Evolutionary conservation across 2,888 invertebrate genomes (phyloP), one percentile per base, ranked within the genome.

Genomic region (Marronus borbonicus): DNA sequence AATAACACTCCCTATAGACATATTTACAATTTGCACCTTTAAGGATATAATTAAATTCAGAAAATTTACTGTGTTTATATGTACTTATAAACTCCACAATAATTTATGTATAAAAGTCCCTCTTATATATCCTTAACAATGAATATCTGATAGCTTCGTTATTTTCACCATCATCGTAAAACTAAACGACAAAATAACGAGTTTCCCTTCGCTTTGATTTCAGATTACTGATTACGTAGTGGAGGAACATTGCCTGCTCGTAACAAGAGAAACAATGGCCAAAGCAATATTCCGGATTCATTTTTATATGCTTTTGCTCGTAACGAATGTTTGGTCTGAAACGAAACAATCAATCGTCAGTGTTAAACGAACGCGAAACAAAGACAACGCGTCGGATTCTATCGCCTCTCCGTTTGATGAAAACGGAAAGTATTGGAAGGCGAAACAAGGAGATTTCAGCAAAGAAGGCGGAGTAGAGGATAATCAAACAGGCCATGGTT

Each of bases 361-460:
- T 58, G n/a, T 20, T 58, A 20, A 58, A 58, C 17, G 17, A 20
- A 58, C 55, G 17, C 20, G 20, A 5, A 17, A 58, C 55, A 20
- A 7, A 58, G 55, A 17, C 55, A 8, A 20, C 20, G 24, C 8
- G 8, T 1, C 7, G 55, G 55, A 58, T 20, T 7, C 20, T 20
- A 58, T 58, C 55, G 55, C 44, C 12, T 44, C 8, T 8, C 1
- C 12, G 10, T 44, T 44, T 44, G 8, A 58, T 58, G 20, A 8
- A 58, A 58, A 58, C 20, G 55, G 55, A 58, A 58, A 58, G n/a
- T 58, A 17, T 4, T 20, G n/a, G 52, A 52, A 44, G 44, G 44
- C 5, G 44, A 44, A 44, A 44, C 44, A 12, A 44, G 44, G 44
- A 8, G 44, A 44, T 44, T 44, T 44, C 8, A 12, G 44, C 12